Evolutionary conservation across 2,888 invertebrate genomes (phyloP).

Genomic region (Lamellibrachia columna): DNA sequence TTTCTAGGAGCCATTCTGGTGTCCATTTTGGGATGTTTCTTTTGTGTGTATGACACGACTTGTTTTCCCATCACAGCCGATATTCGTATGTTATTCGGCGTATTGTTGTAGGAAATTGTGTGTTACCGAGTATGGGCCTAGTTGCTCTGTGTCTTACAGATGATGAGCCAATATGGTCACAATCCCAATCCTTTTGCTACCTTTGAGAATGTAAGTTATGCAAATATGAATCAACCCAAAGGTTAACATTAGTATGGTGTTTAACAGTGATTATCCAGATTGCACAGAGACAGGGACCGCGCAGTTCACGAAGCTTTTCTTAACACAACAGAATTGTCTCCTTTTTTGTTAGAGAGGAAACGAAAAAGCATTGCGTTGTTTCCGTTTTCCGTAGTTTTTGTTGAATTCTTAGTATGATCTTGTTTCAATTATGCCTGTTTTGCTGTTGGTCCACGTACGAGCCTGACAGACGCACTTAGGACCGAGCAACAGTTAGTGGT

Average conservation of each 20-base stretch:
- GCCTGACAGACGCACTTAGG: too few species aligned
- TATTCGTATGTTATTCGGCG: neutral
- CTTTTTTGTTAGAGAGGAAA: neutral
- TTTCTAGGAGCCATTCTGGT: neutral
- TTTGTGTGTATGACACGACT: neutral
- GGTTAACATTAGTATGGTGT: too few species aligned
- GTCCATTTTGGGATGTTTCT: neutral
- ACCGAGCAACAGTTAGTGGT: too few species aligned
- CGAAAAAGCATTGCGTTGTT: neutral
- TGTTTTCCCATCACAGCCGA: neutral
- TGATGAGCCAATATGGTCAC: too few species aligned
- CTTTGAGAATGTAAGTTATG: too few species aligned
- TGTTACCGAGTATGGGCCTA: neutral
- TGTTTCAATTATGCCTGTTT: neutral
- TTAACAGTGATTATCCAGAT: too few species aligned
- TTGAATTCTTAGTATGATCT: neutral
- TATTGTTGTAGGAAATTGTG: neutral
- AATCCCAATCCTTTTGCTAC: too few species aligned
- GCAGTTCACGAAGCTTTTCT: too few species aligned
- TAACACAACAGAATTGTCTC: too few species aligned
- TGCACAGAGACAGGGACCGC: too few species aligned
- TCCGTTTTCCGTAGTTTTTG: neutral
- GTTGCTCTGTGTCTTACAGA: neutral
- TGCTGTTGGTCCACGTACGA: neutral
- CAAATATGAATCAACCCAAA: too few species aligned